Evolutionary conservation across 2,113 vertebrate species (phyloP), one percentile per base, ranked within the genome.

Genomic region (Gambusia affinis): DNA sequence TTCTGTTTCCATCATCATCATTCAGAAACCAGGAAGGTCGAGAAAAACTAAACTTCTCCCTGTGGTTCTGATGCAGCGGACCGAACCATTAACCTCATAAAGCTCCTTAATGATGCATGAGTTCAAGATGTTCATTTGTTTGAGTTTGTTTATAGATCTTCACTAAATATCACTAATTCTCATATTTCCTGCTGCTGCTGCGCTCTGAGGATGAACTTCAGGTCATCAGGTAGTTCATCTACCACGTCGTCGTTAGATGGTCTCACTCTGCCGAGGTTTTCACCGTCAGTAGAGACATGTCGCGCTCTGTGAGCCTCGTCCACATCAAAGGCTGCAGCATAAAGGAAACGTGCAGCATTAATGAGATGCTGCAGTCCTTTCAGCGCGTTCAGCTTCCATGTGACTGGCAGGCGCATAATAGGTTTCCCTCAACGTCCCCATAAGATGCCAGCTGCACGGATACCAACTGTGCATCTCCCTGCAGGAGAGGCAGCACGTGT

Each of bases 401-500:
- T 75, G 82, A 87, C 75, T 62, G 66, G 67, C 66, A 79, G 72
- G 78, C 62, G 64, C 72, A 70, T 72, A 82, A 86, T 87, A 70
- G 78, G 61, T 37, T 73, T 71, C 74, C 47, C 64, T 67, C 70
- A 69, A 39, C 42, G 64, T 47, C 62, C 28, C 69, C 14, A 67
- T 77, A 84, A 74, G 81, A 88, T 87, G 80, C 88, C 87, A 91
- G 87, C 80, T 89, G 76, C 73, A 88, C 73, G 54, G 78, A 77
- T 67, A 54, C 73, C 72, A 28, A 78, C 71, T 79, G 79, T 73
- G 85, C 73, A 57, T 79, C 80, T 82, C 81, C 80, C 84, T 84
- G 85, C 78, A 88, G 87, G 89, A 86, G 82, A 85, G 70, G 70
- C 77, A 70, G 88, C 92, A 93, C 90, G 91, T 92, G 93, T 85